Evolutionary conservation across 2,888 invertebrate genomes (phyloP).

Genomic region (Sinopyrophorus schimmeli): DNA sequence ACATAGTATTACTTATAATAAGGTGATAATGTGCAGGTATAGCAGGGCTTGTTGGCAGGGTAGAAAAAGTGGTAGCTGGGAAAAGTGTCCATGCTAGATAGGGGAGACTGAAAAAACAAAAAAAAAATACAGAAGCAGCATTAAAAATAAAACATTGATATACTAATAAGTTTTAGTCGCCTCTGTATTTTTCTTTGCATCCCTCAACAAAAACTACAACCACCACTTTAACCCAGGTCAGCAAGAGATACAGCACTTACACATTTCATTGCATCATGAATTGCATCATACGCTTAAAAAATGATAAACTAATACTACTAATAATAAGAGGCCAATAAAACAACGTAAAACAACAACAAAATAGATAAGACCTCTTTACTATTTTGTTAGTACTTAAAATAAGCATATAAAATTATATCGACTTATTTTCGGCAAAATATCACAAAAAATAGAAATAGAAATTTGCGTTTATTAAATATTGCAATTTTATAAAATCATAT

Average conservation of each 20-base stretch:
- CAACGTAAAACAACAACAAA: constrained; percentile 21
- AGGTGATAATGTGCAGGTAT: constrained; percentile 36
- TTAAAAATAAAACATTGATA: constrained; percentile 36
- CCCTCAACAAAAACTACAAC: constrained; percentile 36
- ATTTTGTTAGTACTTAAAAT: constrained; percentile 29
- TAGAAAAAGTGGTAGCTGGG: constrained; percentile 39
- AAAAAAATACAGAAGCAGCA: constrained; percentile 36
- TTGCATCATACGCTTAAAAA: constrained; percentile 44
- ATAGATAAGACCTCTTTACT: constrained; percentile 20
- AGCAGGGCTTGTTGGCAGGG: constrained; percentile 50
- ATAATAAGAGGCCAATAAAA: constrained; percentile 20
- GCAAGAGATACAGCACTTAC: constrained; percentile 42
- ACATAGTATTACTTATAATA: constrained; percentile 27
- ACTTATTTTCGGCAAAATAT: no score
- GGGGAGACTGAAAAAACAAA: constrained; percentile 35
- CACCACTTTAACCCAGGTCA: constrained; percentile 37
- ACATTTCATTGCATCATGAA: constrained; percentile 53
- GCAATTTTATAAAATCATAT: no score
- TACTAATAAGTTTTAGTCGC: constrained; percentile 32
- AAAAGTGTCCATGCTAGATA: constrained; percentile 42
- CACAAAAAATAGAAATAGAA: no score
- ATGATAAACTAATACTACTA: constrained; percentile 38
- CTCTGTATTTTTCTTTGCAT: constrained; percentile 36
- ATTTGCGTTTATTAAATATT: no score
- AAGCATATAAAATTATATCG: no score